Base-by-base conservation (phyloP, 2,888 invertebrate genomes). In the Nycteola revayana region DNA sequence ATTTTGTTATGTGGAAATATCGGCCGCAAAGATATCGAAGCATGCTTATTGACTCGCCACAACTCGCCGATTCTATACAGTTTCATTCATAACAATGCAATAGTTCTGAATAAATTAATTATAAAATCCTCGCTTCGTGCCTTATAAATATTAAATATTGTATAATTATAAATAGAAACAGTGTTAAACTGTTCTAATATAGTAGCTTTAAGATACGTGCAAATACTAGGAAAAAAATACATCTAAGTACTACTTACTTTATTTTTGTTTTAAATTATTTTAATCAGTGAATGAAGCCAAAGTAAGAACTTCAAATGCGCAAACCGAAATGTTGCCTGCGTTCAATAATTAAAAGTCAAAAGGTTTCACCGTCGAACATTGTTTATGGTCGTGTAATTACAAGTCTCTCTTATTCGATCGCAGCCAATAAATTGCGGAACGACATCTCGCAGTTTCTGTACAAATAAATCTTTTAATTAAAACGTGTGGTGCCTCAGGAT, bases 341-440 rank as follows among this genome's bases (percentile, higher is more conserved):
- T 69, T 65, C 63, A 66, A 74, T 80, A 79, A 82, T 78, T 78
- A 82, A 79, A 76, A 78, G 67, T 71, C 73, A 66, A 77, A 75
- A 75, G 75, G 77, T 75, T 75, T 75, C 66, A 48, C 68, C 56
- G 65, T 60, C 55, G 41, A 44, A 41, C 36, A 56, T 71, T 74
- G 64, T 81, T 79, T 80, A 81, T 75, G 52, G 55, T 54, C 42
- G 51, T 50, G 59, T 79, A 81, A 81, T 82, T 75, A 75, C 65
- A 70, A 60, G 49, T 50, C 53, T 60, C 57, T 67, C 55, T 60
- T 54, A 56, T 52, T 49, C 52, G 42, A 48, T 55, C 46, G 53
- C 49, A 56, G 45, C 48, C 50, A 65, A 70, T 73, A 70, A 73
- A 77, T 72, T 62, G 47, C 56, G 46, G 57, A 67, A 66, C 49